Evolutionary conservation across 2,113 vertebrate genomes (phyloP).

Genomic region (Anarhynchus alexandrinus): DNA sequence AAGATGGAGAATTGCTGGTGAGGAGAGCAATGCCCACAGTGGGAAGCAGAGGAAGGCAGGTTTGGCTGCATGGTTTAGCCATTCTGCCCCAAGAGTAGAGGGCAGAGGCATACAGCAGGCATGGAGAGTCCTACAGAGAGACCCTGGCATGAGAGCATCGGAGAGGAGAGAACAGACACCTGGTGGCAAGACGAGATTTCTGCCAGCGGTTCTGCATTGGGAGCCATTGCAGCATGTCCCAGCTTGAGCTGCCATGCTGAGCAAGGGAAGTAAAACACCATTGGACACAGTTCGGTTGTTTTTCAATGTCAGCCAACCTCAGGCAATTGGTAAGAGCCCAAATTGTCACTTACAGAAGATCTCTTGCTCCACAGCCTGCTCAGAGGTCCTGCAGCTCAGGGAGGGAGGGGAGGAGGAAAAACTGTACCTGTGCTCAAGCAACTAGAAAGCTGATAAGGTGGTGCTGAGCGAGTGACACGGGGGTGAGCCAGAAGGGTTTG

Average conservation of each 20-base stretch:
- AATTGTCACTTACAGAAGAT: not conserved
- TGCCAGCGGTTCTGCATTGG: fast-evolving
- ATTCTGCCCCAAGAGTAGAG: not conserved
- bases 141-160: not conserved
- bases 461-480: not conserved
- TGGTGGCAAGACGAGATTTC: not conserved
- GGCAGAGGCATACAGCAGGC: not conserved
- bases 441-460: not conserved
- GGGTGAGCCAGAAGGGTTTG: not conserved
- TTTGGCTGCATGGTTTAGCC: not conserved
- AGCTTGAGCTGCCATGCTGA: not conserved
- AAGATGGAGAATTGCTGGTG: not conserved
- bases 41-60: not conserved
- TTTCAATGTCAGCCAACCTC: not conserved
- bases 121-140: not conserved
- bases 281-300: not conserved
- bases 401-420: not conserved
- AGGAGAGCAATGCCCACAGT: not conserved
- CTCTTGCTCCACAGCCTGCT: not conserved
- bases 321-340: not conserved
- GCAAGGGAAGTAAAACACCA: not conserved
- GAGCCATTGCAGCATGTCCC: not conserved
- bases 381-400: not conserved
- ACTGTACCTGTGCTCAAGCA: not conserved
- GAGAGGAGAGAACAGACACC: not conserved